phyloP scores from a whole-genome alignment of 2,113 vertebrate genomes.

The Thinocorus orbignyianus region DNA sequence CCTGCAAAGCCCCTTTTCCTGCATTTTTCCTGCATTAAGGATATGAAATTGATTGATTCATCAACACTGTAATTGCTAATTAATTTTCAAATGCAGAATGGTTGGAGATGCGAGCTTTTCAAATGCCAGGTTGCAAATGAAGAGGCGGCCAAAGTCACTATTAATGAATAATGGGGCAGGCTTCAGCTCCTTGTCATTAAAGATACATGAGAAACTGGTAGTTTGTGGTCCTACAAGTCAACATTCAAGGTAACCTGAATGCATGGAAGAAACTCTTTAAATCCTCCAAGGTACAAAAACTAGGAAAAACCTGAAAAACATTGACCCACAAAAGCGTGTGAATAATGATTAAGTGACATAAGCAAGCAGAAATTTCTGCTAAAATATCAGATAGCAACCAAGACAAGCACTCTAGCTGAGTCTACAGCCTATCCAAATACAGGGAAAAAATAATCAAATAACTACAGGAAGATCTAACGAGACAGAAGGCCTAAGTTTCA shows the following conservation, averaged over 20 bases:
- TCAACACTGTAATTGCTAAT: not conserved
- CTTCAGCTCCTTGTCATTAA: not conserved
- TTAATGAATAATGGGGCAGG: not conserved
- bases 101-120: not conserved
- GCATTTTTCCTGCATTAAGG: not conserved
- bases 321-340: not conserved
- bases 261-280: not conserved
- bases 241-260: not conserved
- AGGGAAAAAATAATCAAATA: not conserved
- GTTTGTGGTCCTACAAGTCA: not conserved
- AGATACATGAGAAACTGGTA: not conserved
- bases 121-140: not conserved
- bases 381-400: not conserved
- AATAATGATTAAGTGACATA: not conserved
- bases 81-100: not conserved
- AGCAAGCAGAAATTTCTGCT: not conserved
- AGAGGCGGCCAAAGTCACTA: not conserved
- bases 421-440: not conserved
- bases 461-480: not conserved
- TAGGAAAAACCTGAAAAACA: not conserved
- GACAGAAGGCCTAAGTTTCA: not conserved
- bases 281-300: not conserved
- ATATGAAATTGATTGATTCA: not conserved
- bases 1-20: not conserved
- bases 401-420: not conserved